Evolutionary conservation across 2,113 vertebrate genomes (phyloP).

Genomic region (Nothobranchius furzeri): DNA sequence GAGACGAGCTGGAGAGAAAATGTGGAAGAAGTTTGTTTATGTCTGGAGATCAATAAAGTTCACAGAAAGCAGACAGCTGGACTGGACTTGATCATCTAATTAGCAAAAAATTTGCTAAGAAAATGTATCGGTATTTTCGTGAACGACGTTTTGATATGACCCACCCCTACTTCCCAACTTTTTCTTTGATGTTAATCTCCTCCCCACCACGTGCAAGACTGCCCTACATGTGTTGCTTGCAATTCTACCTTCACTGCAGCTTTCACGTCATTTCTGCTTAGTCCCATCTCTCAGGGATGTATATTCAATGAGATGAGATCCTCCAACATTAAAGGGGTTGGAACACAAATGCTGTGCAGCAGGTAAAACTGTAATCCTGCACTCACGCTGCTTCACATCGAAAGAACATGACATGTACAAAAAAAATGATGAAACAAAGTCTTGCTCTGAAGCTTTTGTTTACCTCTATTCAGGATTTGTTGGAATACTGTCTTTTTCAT

Average conservation of each 20-base stretch:
- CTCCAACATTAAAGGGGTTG: constrained; percentile 2
- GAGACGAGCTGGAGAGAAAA: too few species aligned
- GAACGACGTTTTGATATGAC: too few species aligned
- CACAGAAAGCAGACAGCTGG: too few species aligned
- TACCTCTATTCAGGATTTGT: not conserved
- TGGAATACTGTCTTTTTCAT: not conserved
- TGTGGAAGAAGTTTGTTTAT: too few species aligned
- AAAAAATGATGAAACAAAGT: not conserved
- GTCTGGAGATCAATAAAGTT: too few species aligned
- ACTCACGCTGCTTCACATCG: not conserved
- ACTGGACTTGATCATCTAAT: too few species aligned
- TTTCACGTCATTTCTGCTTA: constrained; percentile 29
- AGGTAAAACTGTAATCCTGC: not conserved
- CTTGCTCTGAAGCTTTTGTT: not conserved
- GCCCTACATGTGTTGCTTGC: constrained; percentile 13
- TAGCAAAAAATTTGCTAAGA: too few species aligned
- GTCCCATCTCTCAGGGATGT: constrained; percentile 13
- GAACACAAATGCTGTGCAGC: not conserved
- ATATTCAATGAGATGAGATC: constrained; percentile 27
- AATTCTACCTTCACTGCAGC: constrained; percentile 13
- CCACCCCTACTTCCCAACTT: not conserved
- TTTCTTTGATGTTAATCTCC: constrained; percentile 21
- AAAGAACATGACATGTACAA: constrained; percentile 1
- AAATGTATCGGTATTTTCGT: too few species aligned
- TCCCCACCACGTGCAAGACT: constrained; percentile 23